Evolutionary conservation across 2,797 vertebrate species (phyloP).

Genomic region (Distichodus sexfasciatus): DNA sequence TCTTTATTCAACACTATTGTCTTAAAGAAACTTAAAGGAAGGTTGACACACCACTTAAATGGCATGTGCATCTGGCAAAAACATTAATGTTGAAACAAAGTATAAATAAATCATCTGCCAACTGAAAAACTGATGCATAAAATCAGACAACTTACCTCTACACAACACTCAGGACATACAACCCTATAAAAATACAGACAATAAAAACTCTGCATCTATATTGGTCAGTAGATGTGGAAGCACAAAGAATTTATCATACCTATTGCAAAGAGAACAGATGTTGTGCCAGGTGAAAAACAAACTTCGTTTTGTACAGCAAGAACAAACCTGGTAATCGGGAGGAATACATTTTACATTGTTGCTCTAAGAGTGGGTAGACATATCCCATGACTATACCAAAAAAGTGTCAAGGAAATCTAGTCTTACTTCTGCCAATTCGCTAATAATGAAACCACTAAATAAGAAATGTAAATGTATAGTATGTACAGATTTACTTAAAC

Average conservation of each 20-base stretch:
- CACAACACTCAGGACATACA: slow-evolving; percentile 54
- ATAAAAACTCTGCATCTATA: no score
- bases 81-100: background rate
- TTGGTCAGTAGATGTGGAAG: background rate
- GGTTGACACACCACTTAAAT: slow-evolving; percentile 55
- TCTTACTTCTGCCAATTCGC: background rate
- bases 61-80: slow-evolving; percentile 50
- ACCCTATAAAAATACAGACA: slow-evolving; percentile 37
- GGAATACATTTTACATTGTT: no score
- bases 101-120: background rate
- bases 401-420: background rate
- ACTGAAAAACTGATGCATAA: background rate
- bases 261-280: slow-evolving; percentile 72
- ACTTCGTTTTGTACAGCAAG: slow-evolving; percentile 65
- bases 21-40: slow-evolving; percentile 58
- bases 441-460: background rate
- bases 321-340: slow-evolving; percentile 72
- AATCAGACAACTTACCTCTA: slow-evolving; percentile 45
- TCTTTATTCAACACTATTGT: slow-evolving; percentile 50
- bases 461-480: no score
- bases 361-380: no score
- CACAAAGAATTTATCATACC: slow-evolving; percentile 57
- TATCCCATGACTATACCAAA: background rate
- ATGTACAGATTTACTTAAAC: no score
- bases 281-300: slow-evolving; percentile 75